Base-by-base conservation (phyloP, 1,140 invertebrate species). In the Rhyzopertha dominica region DNA sequence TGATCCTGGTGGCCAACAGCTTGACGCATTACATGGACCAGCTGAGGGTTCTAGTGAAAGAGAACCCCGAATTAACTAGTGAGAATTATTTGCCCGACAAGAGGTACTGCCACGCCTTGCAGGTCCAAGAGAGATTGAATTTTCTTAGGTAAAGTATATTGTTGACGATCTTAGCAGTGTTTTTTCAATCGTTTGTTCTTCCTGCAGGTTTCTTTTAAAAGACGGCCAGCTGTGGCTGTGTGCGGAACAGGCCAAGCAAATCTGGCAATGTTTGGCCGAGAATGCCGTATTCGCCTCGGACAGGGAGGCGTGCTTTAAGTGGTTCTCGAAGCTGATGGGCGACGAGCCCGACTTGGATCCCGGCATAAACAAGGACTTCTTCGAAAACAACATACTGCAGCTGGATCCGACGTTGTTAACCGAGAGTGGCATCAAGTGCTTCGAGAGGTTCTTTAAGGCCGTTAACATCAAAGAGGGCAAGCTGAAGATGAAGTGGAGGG, bases 311-410 rank as follows among this genome's bases (percentile, higher is more conserved):
- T 98, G 95, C 71, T 98, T 98, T 71, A 91, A 93, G 59, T 98
- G 95, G 95, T 98, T 98, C 72, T 92, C 92, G n/a, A 94, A 97
- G 73, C 71, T 97, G 36, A 97, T 97, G 93, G 91, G 91, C 3
- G 93, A 97, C 56, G 94, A 97, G 63, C 93, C 93, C 4, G 94
- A 98, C 71, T 72, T 98, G 31, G 94, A 98, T 72, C 94, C 94
- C 10, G 90, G 93, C 56, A 95, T 97, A 46, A 96, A 94, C 62
- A 84, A 89, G 66, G 87, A 94, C 62, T 98, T 98, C 75, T 97
- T 98, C 75, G 87, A 94, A 71, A 86, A 89, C 54, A 95, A 97
- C 64, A 89, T 98, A 51, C 75, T 97, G 31, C 88, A 90, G 63
- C 75, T 98, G 51, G 88, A 96, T 72, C 92, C 94, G 2, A 80